phyloP scores from a whole-genome alignment of 1,140 invertebrate species.

The Cecropterus lyciades region DNA sequence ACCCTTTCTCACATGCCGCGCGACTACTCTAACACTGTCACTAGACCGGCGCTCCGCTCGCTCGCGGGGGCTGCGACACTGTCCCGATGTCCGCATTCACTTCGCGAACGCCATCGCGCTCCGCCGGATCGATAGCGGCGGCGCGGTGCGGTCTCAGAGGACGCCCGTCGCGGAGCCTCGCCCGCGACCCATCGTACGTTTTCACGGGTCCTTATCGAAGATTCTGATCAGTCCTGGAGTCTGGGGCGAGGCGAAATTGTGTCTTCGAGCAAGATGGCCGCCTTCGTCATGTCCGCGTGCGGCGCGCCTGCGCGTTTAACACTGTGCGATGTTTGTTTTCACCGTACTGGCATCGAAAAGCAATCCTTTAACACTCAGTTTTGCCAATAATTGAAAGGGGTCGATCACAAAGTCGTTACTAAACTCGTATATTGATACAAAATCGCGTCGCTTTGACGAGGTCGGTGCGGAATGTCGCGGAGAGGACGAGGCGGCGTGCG shows the following conservation, averaged over 20 bases:
- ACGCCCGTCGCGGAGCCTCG: conserved; percentile 60
- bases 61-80: conserved; percentile 58
- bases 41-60: conserved; percentile 53
- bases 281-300: conserved; percentile 74
- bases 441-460: conserved; percentile 49
- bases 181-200: conserved; percentile 58
- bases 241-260: conserved; percentile 80
- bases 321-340: conserved; percentile 78
- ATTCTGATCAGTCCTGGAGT: conserved; percentile 54
- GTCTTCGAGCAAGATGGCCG: conserved; percentile 78
- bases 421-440: conserved; percentile 41
- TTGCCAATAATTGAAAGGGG: conserved; percentile 42
- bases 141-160: conserved; percentile 76
- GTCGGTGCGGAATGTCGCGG: conserved; percentile 43
- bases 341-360: conserved; percentile 52
- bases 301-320: conserved; percentile 75
- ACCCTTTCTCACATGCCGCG: conserved; percentile 72
- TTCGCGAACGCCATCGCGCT: conserved; percentile 75
- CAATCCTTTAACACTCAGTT: conserved; percentile 45
- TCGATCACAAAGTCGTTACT: conserved; percentile 40
- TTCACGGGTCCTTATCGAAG: conserved; percentile 38
- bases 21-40: conserved; percentile 64
- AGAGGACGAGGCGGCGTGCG: conserved; percentile 54
- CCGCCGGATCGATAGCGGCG: conserved; percentile 78
- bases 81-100: conserved; percentile 79